Conservation (phyloP, 2,113 vertebrate genomes). For the Nyctereutes procyonoides region DNA sequence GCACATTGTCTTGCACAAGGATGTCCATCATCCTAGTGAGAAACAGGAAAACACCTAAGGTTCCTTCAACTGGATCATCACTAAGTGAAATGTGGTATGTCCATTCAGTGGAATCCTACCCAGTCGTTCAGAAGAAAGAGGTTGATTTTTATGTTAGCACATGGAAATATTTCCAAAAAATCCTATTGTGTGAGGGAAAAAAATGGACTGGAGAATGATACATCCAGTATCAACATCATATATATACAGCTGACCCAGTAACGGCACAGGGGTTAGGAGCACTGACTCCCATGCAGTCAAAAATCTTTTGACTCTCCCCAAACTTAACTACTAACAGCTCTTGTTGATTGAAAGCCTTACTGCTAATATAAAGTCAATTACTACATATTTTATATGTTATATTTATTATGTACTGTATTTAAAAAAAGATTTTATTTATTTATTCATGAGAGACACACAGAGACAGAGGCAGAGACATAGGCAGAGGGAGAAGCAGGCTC, state of each 20-base stretch:
- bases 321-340: background rate
- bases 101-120: background rate
- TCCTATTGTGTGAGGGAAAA: accelerated
- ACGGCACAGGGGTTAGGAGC: background rate
- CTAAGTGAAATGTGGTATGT: background rate
- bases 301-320: background rate
- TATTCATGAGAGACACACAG: too few species aligned
- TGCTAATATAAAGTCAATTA: background rate
- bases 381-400: background rate
- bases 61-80: accelerated
- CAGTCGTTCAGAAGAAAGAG: background rate
- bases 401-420: background rate
- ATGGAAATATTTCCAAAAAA: background rate
- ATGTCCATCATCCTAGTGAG: background rate
- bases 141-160: background rate
- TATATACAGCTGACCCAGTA: background rate
- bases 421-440: too few species aligned
- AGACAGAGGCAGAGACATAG: too few species aligned
- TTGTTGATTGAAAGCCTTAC: background rate
- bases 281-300: background rate
- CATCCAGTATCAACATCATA: accelerated
- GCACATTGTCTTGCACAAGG: background rate
- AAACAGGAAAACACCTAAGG: background rate
- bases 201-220: background rate
- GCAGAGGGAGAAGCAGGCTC: too few species aligned